phyloP scores from a whole-genome alignment of 2,888 invertebrate species.

The Cantharis flavilabris region DNA sequence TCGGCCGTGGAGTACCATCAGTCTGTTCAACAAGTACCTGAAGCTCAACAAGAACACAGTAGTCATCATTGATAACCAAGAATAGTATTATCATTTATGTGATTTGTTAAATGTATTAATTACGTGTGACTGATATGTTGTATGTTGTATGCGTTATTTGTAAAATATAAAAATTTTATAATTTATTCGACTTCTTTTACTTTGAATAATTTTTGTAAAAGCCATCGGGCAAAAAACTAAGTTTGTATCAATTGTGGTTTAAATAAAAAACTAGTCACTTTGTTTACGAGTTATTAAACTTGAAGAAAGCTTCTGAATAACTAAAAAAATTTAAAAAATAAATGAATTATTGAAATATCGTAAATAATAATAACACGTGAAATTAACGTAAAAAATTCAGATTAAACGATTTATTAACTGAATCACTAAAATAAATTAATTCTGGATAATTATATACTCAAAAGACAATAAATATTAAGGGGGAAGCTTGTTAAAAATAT shows the following conservation, averaged over 20 bases:
- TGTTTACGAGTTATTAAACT: not conserved
- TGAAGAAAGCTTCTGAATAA: not conserved
- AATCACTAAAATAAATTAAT: too few relatives aligned
- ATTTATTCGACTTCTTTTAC: not conserved
- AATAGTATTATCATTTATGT: not conserved
- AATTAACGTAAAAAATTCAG: too few relatives aligned
- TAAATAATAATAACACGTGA: too few relatives aligned
- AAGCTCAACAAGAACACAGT: not conserved
- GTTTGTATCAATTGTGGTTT: not conserved
- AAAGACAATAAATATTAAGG: too few relatives aligned
- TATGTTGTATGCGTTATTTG: not conserved
- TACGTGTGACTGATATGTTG: not conserved
- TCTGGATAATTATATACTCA: too few relatives aligned
- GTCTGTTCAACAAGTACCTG: not conserved
- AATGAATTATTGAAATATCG: too few relatives aligned
- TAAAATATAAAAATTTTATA: not conserved
- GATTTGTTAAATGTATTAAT: not conserved
- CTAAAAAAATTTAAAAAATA: not conserved
- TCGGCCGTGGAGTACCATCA: not conserved
- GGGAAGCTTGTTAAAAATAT: too few relatives aligned
- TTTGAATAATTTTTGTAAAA: not conserved
- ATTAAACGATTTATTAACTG: too few relatives aligned
- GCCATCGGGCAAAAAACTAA: not conserved
- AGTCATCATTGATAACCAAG: not conserved
- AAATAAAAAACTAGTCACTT: not conserved